Conservation (phyloP, 2,113 vertebrate species). For the Callipepla squamata region DNA sequence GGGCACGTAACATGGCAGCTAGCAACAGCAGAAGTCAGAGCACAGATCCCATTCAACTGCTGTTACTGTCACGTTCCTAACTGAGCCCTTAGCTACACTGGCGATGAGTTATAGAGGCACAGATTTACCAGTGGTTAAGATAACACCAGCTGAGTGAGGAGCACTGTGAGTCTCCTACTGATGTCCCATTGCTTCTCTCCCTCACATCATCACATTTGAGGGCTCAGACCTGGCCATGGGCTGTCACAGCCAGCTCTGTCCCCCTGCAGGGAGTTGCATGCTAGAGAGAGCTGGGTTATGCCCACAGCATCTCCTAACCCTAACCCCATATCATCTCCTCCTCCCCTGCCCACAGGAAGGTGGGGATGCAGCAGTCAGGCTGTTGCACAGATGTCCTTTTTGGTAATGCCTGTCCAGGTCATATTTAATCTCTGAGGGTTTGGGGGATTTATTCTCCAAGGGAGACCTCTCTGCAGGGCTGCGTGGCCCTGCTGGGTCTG, state of each 20-base stretch:
- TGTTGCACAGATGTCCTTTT: neutral
- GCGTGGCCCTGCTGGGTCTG: neutral
- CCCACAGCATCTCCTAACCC: neutral
- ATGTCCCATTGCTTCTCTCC: neutral
- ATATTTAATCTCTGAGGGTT: neutral
- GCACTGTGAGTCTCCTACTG: too few species aligned
- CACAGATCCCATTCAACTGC: neutral
- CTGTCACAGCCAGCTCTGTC: accelerated
- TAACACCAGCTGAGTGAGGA: neutral
- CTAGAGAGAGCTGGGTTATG: accelerated
- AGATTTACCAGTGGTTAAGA: neutral
- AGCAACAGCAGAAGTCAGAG: neutral
- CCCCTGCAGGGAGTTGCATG: neutral
- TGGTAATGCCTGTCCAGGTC: neutral
- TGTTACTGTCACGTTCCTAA: neutral
- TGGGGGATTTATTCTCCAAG: neutral
- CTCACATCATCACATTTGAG: neutral
- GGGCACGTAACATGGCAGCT: neutral
- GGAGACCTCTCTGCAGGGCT: neutral
- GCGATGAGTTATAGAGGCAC: neutral
- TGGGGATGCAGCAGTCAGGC: accelerated
- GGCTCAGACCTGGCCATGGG: neutral
- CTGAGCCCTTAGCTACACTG: neutral
- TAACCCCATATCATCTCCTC: accelerated
- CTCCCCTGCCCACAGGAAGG: accelerated